Evolutionary conservation across 1,140 invertebrate species (phyloP).

Genomic region (Cherax quadricarinatus): DNA sequence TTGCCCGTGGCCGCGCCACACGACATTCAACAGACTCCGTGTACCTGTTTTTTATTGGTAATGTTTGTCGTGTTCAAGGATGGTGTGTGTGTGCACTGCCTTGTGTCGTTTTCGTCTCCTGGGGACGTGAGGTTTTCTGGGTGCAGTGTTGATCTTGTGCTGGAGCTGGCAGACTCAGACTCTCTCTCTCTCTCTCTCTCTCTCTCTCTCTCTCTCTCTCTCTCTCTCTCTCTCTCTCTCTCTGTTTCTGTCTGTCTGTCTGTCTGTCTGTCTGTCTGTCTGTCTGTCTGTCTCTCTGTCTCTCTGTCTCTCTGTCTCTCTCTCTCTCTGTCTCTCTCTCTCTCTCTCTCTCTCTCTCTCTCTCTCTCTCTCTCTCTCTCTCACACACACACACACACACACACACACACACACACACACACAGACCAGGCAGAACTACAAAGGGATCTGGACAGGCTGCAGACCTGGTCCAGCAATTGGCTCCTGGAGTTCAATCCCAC

Average conservation of each 20-base stretch:
- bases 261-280: conserved; percentile 21
- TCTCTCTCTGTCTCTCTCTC: conserved; percentile 17
- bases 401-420: too few relatives aligned
- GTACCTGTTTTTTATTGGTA: too few relatives aligned
- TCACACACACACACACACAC: too few relatives aligned
- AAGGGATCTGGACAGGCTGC: too few relatives aligned
- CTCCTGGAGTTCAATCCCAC: too few relatives aligned
- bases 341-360: conserved; percentile 5
- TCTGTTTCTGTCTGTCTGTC: conserved; percentile 20
- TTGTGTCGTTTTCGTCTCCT: neutral
- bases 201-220: conserved; percentile 35
- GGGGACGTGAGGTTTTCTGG: too few relatives aligned
- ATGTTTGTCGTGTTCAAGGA: too few relatives aligned
- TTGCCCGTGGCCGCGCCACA: too few relatives aligned
- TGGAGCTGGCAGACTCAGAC: neutral
- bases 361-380: neutral
- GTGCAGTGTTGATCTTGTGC: too few relatives aligned
- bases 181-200: conserved; percentile 14
- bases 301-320: conserved; percentile 42
- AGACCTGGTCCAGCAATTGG: too few relatives aligned
- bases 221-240: conserved; percentile 32
- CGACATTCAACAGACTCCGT: too few relatives aligned
- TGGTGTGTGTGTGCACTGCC: neutral
- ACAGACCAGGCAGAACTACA: too few relatives aligned
- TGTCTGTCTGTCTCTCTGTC: conserved; percentile 23